Percentiles rank a stretch among this genome's conserved stretches.
These are phyloP conservation scores for Drosophila dives DNA, from an alignment of 2,888 invertebrate species.

Conservation along the genomic window DNA sequence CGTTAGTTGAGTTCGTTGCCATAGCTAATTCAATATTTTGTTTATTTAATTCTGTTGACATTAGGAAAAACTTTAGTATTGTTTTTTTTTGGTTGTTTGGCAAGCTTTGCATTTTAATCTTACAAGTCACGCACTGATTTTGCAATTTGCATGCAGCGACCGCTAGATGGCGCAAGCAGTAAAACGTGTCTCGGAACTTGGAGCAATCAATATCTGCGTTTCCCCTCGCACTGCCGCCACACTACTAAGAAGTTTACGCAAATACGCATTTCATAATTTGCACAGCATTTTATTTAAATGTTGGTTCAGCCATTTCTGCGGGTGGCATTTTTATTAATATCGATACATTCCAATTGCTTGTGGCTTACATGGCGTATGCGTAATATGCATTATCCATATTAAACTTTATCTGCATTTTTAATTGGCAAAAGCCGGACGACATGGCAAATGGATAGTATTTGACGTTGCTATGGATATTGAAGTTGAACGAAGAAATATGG, in stretches of 20 bases:
- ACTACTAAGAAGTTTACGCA: slow-evolving; percentile 14
- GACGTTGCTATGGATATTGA: neutral
- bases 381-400: slow-evolving; percentile 31
- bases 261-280: slow-evolving; percentile 37
- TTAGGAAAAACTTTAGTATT: slow-evolving; percentile 30
- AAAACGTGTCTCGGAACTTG: slow-evolving; percentile 30
- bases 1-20: slow-evolving; percentile 58
- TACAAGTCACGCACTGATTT: slow-evolving; percentile 75
- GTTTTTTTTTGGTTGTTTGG: slow-evolving; percentile 3
- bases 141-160: slow-evolving; percentile 71
- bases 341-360: neutral
- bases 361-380: slow-evolving; percentile 43
- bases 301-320: slow-evolving; percentile 20
- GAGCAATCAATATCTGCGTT: slow-evolving; percentile 54
- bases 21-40: slow-evolving; percentile 43
- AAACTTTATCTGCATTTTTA: slow-evolving; percentile 18
- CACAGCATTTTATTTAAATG: slow-evolving; percentile 26
- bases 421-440: neutral
- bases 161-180: slow-evolving; percentile 62
- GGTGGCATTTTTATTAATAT: slow-evolving; percentile 23
- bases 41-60: slow-evolving; percentile 16
- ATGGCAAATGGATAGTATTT: neutral
- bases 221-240: slow-evolving; percentile 1
- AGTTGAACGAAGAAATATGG: slow-evolving; percentile 5
- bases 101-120: slow-evolving; percentile 37